A percentile compares a stretch with the other conserved stretches of the same genome.
These are phyloP conservation scores for Reticulitermes speratus DNA, from an alignment of 1,140 invertebrate species.

Conservation along the genomic window DNA sequence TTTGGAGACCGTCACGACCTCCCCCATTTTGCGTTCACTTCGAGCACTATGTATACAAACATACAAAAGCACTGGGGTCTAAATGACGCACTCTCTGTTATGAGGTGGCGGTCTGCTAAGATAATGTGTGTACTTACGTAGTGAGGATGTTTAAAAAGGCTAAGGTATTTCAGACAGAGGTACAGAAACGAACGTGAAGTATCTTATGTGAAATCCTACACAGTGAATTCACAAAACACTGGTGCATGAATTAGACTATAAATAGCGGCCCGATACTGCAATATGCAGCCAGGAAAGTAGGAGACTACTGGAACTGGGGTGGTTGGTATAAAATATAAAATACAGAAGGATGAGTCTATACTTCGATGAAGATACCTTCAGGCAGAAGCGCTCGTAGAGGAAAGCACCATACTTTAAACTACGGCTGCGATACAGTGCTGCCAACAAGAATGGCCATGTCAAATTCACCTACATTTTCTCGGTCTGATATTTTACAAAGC, in stretches of 20 bases:
- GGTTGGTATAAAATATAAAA: background rate
- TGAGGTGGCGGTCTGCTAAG: no score
- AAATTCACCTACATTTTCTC: constrained; percentile 13
- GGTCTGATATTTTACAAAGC: background rate
- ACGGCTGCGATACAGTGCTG: background rate
- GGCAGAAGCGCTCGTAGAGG: background rate
- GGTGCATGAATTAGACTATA: background rate
- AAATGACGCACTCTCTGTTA: no score
- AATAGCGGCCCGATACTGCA: background rate
- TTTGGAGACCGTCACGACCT: no score
- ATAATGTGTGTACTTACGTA: no score
- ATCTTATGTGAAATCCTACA: background rate
- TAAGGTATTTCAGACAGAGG: background rate
- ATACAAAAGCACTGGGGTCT: no score
- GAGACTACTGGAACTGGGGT: background rate
- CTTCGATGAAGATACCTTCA: background rate
- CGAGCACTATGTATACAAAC: no score
- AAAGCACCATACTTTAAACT: background rate
- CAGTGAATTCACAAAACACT: background rate
- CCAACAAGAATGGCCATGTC: background rate
- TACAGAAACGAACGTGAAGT: background rate
- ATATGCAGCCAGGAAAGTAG: background rate
- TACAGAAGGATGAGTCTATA: background rate
- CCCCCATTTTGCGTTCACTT: no score
- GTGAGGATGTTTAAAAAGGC: no score